phyloP scores from a whole-genome alignment of 2,113 vertebrate genomes.

The Planiliza haematocheilus region DNA sequence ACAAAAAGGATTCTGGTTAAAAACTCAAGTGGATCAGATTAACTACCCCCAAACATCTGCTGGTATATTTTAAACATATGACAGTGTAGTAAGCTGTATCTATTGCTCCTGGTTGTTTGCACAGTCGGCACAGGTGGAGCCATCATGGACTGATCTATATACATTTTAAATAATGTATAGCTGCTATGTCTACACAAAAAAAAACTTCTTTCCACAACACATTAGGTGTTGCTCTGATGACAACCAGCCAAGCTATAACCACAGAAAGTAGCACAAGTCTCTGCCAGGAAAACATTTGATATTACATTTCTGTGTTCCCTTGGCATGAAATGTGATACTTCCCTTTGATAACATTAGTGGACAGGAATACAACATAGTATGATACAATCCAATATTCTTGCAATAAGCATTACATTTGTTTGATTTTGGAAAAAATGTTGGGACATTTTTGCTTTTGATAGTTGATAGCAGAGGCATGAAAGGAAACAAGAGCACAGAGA shows the following conservation, averaged over 20 bases:
- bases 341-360: conserved; percentile 15
- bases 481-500: not conserved
- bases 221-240: conserved; percentile 1
- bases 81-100: not conserved
- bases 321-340: conserved; percentile 4
- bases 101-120: conserved; percentile 21
- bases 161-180: not conserved
- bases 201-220: no score
- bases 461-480: not conserved
- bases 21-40: not conserved
- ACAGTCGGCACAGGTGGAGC: conserved; percentile 8
- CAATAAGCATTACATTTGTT: not conserved
- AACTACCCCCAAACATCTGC: not conserved
- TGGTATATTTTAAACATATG: not conserved
- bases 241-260: conserved; percentile 6
- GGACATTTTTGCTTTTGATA: not conserved
- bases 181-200: no score
- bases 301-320: conserved; percentile 8
- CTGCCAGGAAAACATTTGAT: conserved; percentile 42
- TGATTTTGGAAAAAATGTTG: no score
- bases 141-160: conserved; percentile 23
- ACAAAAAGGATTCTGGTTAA: not conserved
- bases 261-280: conserved; percentile 3
- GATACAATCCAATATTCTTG: not conserved
- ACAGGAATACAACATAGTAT: not conserved